Evolutionary conservation across 2,113 vertebrate species (phyloP).

Genomic region (Sakesphorus luctuosus): DNA sequence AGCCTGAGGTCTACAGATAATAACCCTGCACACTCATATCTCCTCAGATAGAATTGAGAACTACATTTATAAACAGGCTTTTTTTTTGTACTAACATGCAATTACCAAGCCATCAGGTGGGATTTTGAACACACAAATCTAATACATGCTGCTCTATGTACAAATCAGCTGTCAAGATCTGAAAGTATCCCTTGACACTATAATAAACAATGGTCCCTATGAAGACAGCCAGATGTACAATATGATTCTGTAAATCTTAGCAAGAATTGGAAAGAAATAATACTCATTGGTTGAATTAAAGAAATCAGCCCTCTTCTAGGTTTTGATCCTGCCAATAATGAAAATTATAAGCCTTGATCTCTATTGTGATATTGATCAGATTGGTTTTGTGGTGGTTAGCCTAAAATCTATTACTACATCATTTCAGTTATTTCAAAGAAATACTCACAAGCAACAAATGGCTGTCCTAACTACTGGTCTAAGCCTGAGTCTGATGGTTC

Average conservation of each 20-base stretch:
- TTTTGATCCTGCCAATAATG: background rate
- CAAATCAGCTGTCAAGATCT: background rate
- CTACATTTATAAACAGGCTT: background rate
- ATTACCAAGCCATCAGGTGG: background rate
- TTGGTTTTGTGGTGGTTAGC: background rate
- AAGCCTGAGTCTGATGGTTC: background rate
- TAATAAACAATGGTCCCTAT: background rate
- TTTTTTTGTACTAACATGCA: background rate
- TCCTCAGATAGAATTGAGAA: background rate
- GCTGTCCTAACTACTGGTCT: background rate
- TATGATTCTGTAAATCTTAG: background rate
- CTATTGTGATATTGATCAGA: background rate
- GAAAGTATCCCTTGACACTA: background rate
- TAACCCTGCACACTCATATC: background rate
- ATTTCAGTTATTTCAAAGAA: background rate
- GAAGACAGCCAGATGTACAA: background rate
- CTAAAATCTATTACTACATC: background rate
- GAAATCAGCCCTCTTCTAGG: background rate
- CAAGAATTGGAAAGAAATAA: background rate
- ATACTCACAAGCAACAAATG: background rate
- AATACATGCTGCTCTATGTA: background rate
- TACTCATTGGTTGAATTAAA: background rate
- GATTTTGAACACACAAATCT: background rate
- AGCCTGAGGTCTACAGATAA: background rate
- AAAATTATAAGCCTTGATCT: background rate